Evolutionary conservation across 2,113 vertebrate genomes (phyloP), one percentile per base, ranked within the genome.

Genomic region (Chaenocephalus aceratus): DNA sequence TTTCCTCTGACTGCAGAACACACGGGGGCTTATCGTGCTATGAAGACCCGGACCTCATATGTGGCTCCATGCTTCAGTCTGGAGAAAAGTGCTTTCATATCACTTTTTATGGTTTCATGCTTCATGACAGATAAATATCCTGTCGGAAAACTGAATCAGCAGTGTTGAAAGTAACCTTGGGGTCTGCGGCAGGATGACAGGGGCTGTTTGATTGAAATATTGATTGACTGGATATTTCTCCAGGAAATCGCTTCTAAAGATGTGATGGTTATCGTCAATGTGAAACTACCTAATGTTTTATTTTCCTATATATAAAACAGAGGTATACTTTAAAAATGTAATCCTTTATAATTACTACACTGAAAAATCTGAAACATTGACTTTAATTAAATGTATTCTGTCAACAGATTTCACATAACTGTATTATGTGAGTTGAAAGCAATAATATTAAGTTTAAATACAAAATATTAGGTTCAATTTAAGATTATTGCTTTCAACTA

Each of bases 71-170:
- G 48, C 14, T 34, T 45, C 34, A 54, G 57, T 57, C 44, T 36
- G 73, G 44, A 21, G 46, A 51, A 48, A 9, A 23, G 46, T 48
- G 46, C 58, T 72, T 21, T 72, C 45, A 66, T 13, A 15, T 71
- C 23, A 21, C 9, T 49, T 79, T 70, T 76, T 72, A 63, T 64
- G 21, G 49, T 48, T 71, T 68, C 10, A 7, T 76, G 68, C 45
- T 73, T 72, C 77, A 51, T 74, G 51, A 62, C 8, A 56, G 36
- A 54, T 77, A 75, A 60, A 85, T 83, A 79, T 87, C 63, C 75
- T 83, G 65, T 41, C 74, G n/a, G 57, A 53, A 23, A 68, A 65
- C 18, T 26, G 51, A 67, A 58, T 54, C 56, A 30, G 46, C 13
- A 3, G 51, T 15, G 53, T 36, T 23, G 41, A 72, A 56, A 78